Conservation (phyloP, 2,797 vertebrate genomes). For the Pangasius larnaudii region DNA sequence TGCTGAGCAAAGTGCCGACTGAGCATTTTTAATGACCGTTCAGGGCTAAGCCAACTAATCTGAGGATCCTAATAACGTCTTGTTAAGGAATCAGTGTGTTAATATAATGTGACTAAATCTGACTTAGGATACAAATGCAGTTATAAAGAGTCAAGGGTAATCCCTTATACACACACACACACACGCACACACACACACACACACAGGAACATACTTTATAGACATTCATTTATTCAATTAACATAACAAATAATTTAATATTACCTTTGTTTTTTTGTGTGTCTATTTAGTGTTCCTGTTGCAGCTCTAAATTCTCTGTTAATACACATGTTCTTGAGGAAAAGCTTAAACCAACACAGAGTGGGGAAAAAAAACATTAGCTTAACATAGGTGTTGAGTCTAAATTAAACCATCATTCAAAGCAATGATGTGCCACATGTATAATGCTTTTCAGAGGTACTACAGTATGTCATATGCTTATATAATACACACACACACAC, state of each 20-base stretch:
- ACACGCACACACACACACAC: slow-evolving; percentile 21
- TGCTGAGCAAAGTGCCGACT: slow-evolving; percentile 66
- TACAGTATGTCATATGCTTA: too few relatives aligned
- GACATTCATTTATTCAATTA: not conserved
- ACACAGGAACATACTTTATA: not conserved
- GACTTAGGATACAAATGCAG: slow-evolving; percentile 69
- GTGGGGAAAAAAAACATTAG: not conserved
- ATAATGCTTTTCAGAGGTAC: too few relatives aligned
- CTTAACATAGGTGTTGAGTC: too few relatives aligned
- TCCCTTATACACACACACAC: slow-evolving; percentile 29
- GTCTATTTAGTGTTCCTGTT: not conserved
- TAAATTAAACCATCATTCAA: too few relatives aligned
- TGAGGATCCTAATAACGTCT: slow-evolving; percentile 70
- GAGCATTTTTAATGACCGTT: slow-evolving; percentile 74
- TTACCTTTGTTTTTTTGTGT: not conserved
- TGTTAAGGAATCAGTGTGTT: slow-evolving; percentile 74
- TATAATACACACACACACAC: too few relatives aligned
- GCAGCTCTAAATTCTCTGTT: not conserved
- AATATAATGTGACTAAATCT: slow-evolving; percentile 73
- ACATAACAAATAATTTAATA: not conserved
- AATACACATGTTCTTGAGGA: not conserved
- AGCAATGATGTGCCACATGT: too few relatives aligned
- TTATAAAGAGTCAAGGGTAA: slow-evolving; percentile 51
- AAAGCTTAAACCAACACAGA: not conserved
- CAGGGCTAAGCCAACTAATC: slow-evolving; percentile 77